phyloP scores from a whole-genome alignment of 2,888 invertebrate genomes.

The Gisinianus flammeolus region DNA sequence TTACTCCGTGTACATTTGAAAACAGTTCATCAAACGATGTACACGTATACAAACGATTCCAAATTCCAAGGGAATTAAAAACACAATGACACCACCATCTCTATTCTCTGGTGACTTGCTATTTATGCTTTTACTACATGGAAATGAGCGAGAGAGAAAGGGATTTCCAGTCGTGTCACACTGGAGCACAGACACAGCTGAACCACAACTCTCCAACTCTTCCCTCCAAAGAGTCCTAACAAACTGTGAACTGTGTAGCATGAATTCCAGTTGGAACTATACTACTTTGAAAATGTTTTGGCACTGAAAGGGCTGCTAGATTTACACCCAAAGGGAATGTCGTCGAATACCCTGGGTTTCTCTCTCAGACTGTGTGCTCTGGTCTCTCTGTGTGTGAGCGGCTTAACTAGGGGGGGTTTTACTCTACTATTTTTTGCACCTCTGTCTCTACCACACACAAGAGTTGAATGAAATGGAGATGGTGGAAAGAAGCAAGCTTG shows the following conservation, averaged over 20 bases:
- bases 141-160: no score
- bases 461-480: not conserved
- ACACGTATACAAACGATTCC: no score
- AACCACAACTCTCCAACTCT: not conserved
- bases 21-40: no score
- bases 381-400: slow-evolving; percentile 6
- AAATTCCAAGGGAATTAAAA: no score
- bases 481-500: not conserved
- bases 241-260: slow-evolving; percentile 15
- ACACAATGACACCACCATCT: no score
- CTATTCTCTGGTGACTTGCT: no score
- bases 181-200: no score
- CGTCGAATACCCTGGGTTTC: not conserved
- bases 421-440: slow-evolving; percentile 31
- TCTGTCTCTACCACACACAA: not conserved
- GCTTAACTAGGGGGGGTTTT: slow-evolving; percentile 18
- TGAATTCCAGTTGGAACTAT: slow-evolving; percentile 13
- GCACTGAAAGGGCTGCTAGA: slow-evolving; percentile 12
- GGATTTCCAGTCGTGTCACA: no score
- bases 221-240: slow-evolving; percentile 5
- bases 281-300: slow-evolving; percentile 12
- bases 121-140: no score
- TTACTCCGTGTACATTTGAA: no score
- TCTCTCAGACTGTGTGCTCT: not conserved
- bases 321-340: slow-evolving; percentile 34